Percentiles rank a stretch among this genome's conserved stretches.
Conservation (phyloP, 2,888 invertebrate species). For the Chloroclysta siterata region DNA sequence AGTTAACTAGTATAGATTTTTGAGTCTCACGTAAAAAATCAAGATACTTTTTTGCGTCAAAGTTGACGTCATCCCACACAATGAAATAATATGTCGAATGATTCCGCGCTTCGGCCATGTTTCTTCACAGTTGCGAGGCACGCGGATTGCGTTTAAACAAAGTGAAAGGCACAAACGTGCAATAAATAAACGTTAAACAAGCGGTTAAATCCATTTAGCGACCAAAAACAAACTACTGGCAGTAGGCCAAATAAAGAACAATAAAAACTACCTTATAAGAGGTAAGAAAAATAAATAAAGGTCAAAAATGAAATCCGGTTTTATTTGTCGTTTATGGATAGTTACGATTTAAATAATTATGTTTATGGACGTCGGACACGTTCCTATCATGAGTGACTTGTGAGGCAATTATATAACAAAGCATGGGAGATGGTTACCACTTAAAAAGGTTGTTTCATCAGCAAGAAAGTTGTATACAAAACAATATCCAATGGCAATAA, state of each 20-base stretch:
- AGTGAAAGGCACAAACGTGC: slow-evolving; percentile 1
- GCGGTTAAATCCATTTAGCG: not conserved
- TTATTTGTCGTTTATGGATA: not conserved
- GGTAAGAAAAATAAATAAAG: not conserved
- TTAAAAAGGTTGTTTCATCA: too few relatives aligned
- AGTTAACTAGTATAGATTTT: too few relatives aligned
- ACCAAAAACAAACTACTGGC: not conserved
- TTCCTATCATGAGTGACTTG: too few relatives aligned
- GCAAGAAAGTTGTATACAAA: too few relatives aligned
- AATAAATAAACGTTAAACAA: not conserved
- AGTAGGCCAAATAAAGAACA: not conserved
- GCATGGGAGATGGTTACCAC: too few relatives aligned
- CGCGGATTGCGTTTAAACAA: not conserved
- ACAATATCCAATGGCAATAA: too few relatives aligned
- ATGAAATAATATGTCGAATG: not conserved
- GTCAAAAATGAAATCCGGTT: slow-evolving; percentile 1
- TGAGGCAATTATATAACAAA: too few relatives aligned
- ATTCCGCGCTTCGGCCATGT: not conserved
- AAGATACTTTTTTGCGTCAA: too few relatives aligned
- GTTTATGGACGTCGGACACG: too few relatives aligned
- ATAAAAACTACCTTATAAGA: not conserved
- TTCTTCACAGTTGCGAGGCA: not conserved
- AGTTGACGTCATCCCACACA: not conserved
- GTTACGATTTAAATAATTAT: too few relatives aligned
- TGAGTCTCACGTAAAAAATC: too few relatives aligned